Evolutionary conservation across 2,797 vertebrate species (phyloP).

Genomic region (Paramormyrops hopkinsi): DNA sequence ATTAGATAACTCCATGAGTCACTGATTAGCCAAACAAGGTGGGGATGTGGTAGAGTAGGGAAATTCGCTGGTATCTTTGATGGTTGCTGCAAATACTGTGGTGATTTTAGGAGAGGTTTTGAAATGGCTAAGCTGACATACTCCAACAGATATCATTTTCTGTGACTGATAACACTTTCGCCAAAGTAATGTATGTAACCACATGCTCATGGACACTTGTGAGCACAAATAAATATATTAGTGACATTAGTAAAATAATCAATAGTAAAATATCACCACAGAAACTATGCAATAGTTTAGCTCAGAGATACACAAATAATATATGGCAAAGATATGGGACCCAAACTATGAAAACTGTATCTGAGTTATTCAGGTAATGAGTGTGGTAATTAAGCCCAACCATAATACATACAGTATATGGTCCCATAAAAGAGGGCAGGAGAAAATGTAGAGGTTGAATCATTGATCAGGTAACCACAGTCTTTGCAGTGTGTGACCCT

Average conservation of each 20-base stretch:
- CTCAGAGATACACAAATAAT: not conserved
- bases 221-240: not conserved
- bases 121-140: not conserved
- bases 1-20: not conserved
- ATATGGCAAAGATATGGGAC: not conserved
- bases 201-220: not conserved
- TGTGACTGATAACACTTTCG: not conserved
- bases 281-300: not conserved
- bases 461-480: not conserved
- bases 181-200: not conserved
- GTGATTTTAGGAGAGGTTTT: not conserved
- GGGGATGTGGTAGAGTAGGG: not conserved
- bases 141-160: not conserved
- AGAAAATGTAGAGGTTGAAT: not conserved
- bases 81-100: not conserved
- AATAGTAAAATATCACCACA: not conserved
- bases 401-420: not conserved
- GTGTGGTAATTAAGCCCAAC: not conserved
- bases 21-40: not conserved
- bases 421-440: not conserved
- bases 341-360: not conserved
- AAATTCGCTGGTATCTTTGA: not conserved
- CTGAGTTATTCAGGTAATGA: not conserved
- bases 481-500: not conserved
- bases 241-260: not conserved